Conservation (phyloP, 2,888 invertebrate genomes). For the Escarpia spicata region DNA sequence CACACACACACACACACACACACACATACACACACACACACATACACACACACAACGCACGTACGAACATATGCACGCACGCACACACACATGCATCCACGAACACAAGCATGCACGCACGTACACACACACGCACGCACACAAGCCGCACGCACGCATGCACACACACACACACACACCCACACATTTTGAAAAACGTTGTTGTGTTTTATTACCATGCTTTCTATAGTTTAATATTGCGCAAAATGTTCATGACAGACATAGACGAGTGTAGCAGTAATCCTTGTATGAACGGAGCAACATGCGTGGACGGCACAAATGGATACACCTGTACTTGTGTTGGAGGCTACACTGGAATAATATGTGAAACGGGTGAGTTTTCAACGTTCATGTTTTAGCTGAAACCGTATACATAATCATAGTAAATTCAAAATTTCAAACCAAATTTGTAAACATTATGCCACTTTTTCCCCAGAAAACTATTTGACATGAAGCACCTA, state of each 20-base stretch:
- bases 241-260: neutral
- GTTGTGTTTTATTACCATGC: neutral
- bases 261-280: neutral
- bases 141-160: neutral
- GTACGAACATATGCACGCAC: no score
- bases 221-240: neutral
- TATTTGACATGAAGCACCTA: neutral
- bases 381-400: no score
- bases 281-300: neutral
- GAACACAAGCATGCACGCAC: no score
- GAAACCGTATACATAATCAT: no score
- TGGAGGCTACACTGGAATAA: neutral
- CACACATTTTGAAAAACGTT: neutral
- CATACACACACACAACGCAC: no score
- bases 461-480: neutral
- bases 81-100: no score
- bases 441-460: no score
- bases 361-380: neutral
- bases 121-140: neutral
- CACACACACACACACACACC: neutral
- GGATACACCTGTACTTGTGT: conserved; percentile 8
- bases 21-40: no score
- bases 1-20: no score
- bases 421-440: no score
- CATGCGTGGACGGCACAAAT: neutral